phyloP scores from a whole-genome alignment of 2,113 vertebrate species.

The Anoplopoma fimbria region DNA sequence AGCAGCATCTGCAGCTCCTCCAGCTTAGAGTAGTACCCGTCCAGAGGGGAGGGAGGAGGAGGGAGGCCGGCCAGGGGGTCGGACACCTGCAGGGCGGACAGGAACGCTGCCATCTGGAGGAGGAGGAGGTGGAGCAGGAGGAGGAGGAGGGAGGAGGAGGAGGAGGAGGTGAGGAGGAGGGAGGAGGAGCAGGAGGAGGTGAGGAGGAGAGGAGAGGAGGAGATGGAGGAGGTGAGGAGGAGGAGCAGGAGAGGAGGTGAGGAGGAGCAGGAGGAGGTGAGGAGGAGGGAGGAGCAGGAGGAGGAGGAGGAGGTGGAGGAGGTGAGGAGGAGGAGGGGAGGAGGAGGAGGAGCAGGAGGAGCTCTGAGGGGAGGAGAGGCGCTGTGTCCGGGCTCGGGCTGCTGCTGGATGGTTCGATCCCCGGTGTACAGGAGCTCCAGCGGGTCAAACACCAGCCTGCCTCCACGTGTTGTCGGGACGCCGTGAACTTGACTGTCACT shows the following conservation, averaged over 20 bases:
- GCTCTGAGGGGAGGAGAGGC: too few species aligned
- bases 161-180: neutral
- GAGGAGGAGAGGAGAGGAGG: neutral
- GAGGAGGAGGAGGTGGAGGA: neutral
- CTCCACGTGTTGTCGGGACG: neutral
- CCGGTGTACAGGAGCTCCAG: too few species aligned
- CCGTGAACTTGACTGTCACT: conserved; percentile 57
- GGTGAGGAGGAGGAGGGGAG: neutral
- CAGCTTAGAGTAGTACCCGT: conserved; percentile 90
- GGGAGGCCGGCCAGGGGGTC: conserved; percentile 88
- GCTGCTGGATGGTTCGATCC: conserved; percentile 44
- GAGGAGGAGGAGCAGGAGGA: neutral
- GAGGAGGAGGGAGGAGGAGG: neutral
- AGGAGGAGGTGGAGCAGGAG: neutral
- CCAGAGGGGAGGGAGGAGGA: conserved; percentile 88
- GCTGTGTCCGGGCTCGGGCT: conserved; percentile 35
- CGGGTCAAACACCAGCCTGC: too few species aligned
- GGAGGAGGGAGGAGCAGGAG: too few species aligned
- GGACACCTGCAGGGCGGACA: conserved; percentile 91
- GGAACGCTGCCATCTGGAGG: conserved; percentile 89
- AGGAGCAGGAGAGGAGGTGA: neutral
- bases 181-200: neutral
- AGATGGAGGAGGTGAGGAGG: conserved; percentile 16
- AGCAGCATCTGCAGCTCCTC: conserved; percentile 94
- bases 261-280: neutral